phyloP scores from a whole-genome alignment of 2,888 invertebrate genomes.

The Drosophila setosimentum region DNA sequence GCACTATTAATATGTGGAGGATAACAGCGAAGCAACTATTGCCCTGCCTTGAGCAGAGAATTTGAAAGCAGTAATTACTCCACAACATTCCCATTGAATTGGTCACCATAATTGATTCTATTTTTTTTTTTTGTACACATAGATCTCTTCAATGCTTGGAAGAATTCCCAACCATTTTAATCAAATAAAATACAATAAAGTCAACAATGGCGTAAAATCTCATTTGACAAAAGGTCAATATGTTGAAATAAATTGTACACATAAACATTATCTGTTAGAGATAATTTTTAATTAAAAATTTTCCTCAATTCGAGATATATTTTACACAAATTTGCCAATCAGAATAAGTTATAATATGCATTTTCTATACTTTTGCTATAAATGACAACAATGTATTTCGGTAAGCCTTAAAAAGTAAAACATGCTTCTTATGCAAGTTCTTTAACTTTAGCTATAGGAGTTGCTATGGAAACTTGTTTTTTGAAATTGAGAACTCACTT shows the following conservation, averaged over 20 bases:
- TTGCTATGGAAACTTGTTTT: not conserved
- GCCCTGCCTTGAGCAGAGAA: not conserved
- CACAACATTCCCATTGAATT: slow-evolving; percentile 21
- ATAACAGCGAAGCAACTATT: not conserved
- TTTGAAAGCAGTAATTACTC: slow-evolving; percentile 14
- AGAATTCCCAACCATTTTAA: not conserved
- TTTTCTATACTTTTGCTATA: not conserved
- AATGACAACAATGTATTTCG: not conserved
- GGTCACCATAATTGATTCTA: not conserved
- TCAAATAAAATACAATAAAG: not conserved
- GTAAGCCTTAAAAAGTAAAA: slow-evolving; percentile 11
- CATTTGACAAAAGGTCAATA: not conserved
- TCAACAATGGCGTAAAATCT: too few relatives aligned
- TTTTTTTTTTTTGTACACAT: not conserved
- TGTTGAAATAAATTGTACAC: not conserved
- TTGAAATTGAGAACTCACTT: not conserved
- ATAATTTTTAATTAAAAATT: not conserved
- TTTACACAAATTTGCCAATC: not conserved
- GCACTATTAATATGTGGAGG: slow-evolving; percentile 31
- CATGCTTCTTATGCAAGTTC: not conserved
- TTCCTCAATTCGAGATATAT: not conserved
- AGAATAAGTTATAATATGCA: not conserved
- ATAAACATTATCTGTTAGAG: not conserved
- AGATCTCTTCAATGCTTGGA: not conserved
- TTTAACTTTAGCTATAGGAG: not conserved